phyloP scores from a whole-genome alignment of 2,113 vertebrate species.

The Halcyon senegalensis region DNA sequence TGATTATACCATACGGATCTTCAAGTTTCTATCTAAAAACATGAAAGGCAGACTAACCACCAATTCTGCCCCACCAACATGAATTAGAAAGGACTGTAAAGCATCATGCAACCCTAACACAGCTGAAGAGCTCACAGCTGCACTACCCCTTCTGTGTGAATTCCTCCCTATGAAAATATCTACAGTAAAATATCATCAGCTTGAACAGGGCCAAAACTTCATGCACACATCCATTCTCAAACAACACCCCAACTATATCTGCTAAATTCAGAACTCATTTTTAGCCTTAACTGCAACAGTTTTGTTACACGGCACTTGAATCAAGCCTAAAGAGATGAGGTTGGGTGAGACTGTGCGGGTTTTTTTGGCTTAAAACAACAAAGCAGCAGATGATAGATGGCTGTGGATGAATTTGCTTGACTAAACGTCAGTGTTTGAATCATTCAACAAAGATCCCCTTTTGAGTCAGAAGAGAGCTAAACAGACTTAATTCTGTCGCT shows the following conservation, averaged over 20 bases:
- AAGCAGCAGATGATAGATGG: background rate
- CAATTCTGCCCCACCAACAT: background rate
- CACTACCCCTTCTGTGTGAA: background rate
- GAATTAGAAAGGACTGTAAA: background rate
- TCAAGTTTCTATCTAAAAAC: background rate
- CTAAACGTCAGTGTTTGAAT: background rate
- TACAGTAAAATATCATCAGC: background rate
- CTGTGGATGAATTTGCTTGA: background rate
- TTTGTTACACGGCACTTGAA: background rate
- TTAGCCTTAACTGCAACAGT: background rate
- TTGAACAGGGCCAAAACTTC: background rate
- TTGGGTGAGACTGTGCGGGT: background rate
- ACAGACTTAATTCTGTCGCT: background rate
- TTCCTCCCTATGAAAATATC: background rate
- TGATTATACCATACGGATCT: background rate
- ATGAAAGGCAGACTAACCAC: background rate
- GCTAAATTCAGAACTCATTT: background rate
- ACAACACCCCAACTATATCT: background rate
- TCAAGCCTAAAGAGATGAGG: background rate
- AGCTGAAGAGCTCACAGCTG: background rate
- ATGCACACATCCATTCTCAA: background rate
- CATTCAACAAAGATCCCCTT: background rate
- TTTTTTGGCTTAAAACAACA: too few species aligned
- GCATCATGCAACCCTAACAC: background rate
- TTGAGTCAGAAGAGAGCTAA: background rate